Evolutionary conservation across 2,797 vertebrate species (phyloP), one percentile per base, ranked within the genome.

Genomic region (Acrossocheilus fasciatus): DNA sequence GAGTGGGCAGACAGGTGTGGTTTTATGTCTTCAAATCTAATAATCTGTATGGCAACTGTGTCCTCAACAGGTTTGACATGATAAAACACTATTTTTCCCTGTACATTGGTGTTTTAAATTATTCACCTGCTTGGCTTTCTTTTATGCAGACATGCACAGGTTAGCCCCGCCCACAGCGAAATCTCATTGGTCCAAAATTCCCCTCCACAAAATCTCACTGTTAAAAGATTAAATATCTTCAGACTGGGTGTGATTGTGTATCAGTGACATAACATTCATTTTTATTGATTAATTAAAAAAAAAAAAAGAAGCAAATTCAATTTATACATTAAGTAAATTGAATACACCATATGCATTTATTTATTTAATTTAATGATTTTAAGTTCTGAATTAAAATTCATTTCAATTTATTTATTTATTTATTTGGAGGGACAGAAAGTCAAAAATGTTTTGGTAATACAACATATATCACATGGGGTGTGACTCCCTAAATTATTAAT

Each of bases 1-100:
- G 96, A 26, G 95, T 98, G 84, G 97, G 97, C 78, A 95, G 97
- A 85, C 97, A 98, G 96, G 97, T 98, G 95, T 20, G 80, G 18
- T 47, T 69, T 50, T 52, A 57, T 77, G 11, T 39, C 11, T 77
- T 77, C 75, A 77, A 77, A 34, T 47, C 26, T 52, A n/a, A 39
- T 39, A 2, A 57, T 20, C 20, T 43, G 39, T 30, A 64, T 45
- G 30, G 4, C 20, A 78, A 17, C 12, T 15, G 20, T 59, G 34
- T 78, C 12, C 20, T 62, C 41, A 77, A 57, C 36, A 59, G 54
- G 36, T 4, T 7, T 78, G 76, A 78, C 18, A 39, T 26, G 36
- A 78, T 62, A 62, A 62, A 79, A 41, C 2, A 6, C 23, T 2
- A 14, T 23, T 36, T 20, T 54, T 20, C 10, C 30, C 30, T 54